Evolutionary conservation across 2,113 vertebrate genomes (phyloP).

Genomic region (Hymenochirus boettgeri): DNA sequence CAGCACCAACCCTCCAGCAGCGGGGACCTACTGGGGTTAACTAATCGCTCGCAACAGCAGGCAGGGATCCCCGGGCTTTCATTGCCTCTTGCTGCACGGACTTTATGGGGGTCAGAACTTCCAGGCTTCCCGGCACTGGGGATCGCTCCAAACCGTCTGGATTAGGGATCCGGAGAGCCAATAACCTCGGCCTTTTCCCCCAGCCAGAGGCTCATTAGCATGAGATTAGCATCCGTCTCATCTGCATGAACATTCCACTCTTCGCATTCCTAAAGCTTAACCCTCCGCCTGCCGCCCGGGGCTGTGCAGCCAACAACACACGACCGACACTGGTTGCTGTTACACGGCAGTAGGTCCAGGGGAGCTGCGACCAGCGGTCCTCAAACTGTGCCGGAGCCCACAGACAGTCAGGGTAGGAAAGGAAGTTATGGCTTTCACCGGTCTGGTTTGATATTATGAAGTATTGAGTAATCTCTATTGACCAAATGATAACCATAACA

Average conservation of each 20-base stretch:
- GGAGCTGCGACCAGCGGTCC: too few relatives aligned
- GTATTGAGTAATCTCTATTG: too few relatives aligned
- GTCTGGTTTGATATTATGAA: too few relatives aligned
- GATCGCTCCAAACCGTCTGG: conserved; percentile 55
- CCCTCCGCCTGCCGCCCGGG: conserved; percentile 51
- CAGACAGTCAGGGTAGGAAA: too few relatives aligned
- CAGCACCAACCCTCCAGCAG: conserved; percentile 12
- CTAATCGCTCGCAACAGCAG: conserved; percentile 25
- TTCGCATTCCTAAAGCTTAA: conserved; percentile 72
- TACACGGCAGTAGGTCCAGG: too few relatives aligned
- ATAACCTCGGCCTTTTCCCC: conserved; percentile 54
- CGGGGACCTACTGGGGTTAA: neutral
- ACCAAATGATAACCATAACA: too few relatives aligned
- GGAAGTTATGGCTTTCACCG: too few relatives aligned
- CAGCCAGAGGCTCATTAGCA: conserved; percentile 67
- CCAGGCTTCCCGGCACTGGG: conserved; percentile 45
- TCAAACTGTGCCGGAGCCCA: too few relatives aligned
- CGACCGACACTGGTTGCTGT: too few relatives aligned
- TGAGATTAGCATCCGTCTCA: conserved; percentile 72
- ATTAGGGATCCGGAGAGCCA: conserved; percentile 53
- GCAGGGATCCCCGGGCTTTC: neutral
- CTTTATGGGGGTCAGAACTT: conserved; percentile 33
- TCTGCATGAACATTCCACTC: conserved; percentile 77
- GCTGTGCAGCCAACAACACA: too few relatives aligned
- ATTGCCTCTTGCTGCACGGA: conserved; percentile 46